Evolutionary conservation across 2,888 invertebrate species (phyloP).

Genomic region (Cepaea hortensis): DNA sequence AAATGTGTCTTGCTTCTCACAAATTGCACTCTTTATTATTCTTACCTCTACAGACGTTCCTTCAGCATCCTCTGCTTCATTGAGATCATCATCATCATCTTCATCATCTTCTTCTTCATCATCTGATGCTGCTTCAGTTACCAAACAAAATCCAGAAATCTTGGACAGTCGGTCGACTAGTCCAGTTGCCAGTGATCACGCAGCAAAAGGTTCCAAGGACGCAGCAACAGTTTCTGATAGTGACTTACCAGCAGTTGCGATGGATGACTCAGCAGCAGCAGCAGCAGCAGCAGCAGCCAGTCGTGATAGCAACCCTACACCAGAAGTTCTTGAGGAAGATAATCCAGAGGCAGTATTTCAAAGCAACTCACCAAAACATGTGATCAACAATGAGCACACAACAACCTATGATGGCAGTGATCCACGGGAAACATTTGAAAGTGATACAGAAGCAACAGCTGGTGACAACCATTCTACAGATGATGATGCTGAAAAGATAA

Average conservation of each 20-base stretch:
- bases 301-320: not conserved
- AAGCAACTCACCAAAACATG: not conserved
- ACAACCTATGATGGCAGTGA: not conserved
- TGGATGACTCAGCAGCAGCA: not conserved
- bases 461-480: not conserved
- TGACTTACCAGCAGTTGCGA: not conserved
- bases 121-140: conserved; percentile 23
- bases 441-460: too few relatives aligned
- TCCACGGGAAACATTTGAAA: not conserved
- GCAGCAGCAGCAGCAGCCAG: not conserved
- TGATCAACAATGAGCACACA: not conserved
- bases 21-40: too few relatives aligned
- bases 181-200: not conserved
- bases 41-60: not conserved
- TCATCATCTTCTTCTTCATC: conserved; percentile 40
- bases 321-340: not conserved
- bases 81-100: conserved; percentile 30
- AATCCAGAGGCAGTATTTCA: not conserved
- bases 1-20: too few relatives aligned
- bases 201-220: not conserved
- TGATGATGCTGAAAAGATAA: not conserved
- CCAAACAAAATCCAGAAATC: conserved; percentile 8
- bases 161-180: conserved; percentile 8
- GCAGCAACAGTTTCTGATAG: not conserved
- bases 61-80: conserved; percentile 10